Percentiles rank a stretch among this genome's conserved stretches.
These are phyloP conservation scores for Abscondita cerata DNA, from an alignment of 2,888 invertebrate species.

Conservation along the genomic window DNA sequence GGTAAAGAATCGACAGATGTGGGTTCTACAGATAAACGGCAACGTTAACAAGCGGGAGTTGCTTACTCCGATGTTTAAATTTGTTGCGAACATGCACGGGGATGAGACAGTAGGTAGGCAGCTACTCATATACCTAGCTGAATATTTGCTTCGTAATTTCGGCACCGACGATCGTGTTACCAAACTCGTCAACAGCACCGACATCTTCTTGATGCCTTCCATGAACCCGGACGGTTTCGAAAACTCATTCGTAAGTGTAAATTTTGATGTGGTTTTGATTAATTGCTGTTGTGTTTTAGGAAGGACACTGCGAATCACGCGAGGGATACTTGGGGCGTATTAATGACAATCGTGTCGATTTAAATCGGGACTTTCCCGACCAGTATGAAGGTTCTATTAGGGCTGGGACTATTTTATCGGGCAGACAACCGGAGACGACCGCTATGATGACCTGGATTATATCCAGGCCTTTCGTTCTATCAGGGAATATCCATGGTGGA, in stretches of 20 bases:
- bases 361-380: slow-evolving; percentile 94
- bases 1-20: slow-evolving; percentile 78
- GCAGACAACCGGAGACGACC: slow-evolving; percentile 84
- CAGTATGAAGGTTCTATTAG: slow-evolving; percentile 67
- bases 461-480: slow-evolving; percentile 87
- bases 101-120: slow-evolving; percentile 91
- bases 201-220: slow-evolving; percentile 95
- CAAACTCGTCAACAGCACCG: slow-evolving; percentile 80
- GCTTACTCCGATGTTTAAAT: slow-evolving; percentile 89
- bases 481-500: slow-evolving; percentile 95
- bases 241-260: slow-evolving; percentile 70
- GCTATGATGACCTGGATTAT: slow-evolving; percentile 91
- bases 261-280: background rate
- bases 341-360: slow-evolving; percentile 81
- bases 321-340: slow-evolving; percentile 73
- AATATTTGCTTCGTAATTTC: slow-evolving; percentile 82
- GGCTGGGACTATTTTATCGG: slow-evolving; percentile 60
- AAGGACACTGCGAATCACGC: slow-evolving; percentile 80
- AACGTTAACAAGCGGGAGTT: slow-evolving; percentile 63
- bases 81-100: slow-evolving; percentile 96
- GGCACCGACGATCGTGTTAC: slow-evolving; percentile 74
- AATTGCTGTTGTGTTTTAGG: slow-evolving; percentile 62
- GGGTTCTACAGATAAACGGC: slow-evolving; percentile 81
- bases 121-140: slow-evolving; percentile 80
- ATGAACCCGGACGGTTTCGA: slow-evolving; percentile 98